These are phyloP conservation scores for Sandelia bainsii DNA, from an alignment of 2,797 vertebrate species.

Conservation along the genomic window DNA sequence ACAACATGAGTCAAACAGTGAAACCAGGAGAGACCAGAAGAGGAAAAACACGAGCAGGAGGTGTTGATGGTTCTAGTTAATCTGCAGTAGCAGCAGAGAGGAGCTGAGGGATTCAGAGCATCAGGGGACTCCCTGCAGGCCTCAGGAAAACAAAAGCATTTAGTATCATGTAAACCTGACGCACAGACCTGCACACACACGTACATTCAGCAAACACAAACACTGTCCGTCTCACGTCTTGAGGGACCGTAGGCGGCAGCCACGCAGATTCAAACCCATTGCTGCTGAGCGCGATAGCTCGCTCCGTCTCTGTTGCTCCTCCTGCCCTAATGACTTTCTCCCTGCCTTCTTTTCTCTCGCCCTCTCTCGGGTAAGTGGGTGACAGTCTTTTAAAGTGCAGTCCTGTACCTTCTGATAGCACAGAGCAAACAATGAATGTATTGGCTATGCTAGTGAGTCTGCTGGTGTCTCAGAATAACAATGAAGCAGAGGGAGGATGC, in stretches of 20 bases:
- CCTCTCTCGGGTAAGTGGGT: conserved; percentile 33
- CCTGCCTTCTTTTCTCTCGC: neutral
- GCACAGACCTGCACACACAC: conserved; percentile 24
- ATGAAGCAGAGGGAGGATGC: conserved; percentile 11
- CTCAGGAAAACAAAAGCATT: conserved; percentile 6
- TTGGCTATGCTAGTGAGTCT: conserved; percentile 29
- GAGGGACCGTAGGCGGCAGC: conserved; percentile 12
- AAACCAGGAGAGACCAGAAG: neutral
- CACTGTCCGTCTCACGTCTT: neutral
- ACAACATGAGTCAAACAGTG: conserved; percentile 1
- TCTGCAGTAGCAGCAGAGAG: conserved; percentile 17
- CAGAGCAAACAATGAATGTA: conserved; percentile 41
- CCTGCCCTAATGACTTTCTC: conserved; percentile 30
- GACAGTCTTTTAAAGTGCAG: conserved; percentile 37
- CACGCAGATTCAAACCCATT: conserved; percentile 14
- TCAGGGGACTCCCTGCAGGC: conserved; percentile 33
- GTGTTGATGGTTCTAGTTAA: neutral
- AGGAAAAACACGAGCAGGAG: neutral
- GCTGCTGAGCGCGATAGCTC: conserved; percentile 26
- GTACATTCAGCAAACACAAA: neutral
- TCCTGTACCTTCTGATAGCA: conserved; percentile 51
- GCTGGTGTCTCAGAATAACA: conserved; percentile 37
- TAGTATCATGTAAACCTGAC: conserved; percentile 22
- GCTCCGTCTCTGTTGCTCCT: conserved; percentile 7
- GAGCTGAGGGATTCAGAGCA: conserved; percentile 2